These are phyloP conservation scores for Odontothrips loti DNA, from an alignment of 2,888 invertebrate genomes.

Conservation along the genomic window DNA sequence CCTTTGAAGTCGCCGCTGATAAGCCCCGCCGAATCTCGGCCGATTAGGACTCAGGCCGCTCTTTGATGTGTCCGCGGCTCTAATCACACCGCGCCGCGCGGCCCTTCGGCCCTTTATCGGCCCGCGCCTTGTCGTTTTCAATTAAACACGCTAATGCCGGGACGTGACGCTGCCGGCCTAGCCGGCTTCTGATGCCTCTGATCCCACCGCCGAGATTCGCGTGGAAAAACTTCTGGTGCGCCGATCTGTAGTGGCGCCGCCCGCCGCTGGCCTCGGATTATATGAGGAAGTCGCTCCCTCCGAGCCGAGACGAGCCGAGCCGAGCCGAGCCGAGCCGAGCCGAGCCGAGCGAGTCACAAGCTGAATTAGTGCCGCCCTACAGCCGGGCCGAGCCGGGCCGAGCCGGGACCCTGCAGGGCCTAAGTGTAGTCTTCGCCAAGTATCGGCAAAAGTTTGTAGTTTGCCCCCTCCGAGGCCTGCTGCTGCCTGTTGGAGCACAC, in stretches of 20 bases:
- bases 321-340: neutral
- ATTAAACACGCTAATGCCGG: neutral
- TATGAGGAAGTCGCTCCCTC: too few relatives aligned
- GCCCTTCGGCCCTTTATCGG: neutral
- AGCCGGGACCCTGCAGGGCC: neutral
- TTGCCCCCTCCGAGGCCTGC: neutral
- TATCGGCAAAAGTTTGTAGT: slow-evolving; percentile 25
- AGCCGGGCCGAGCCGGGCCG: neutral
- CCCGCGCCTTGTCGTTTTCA: neutral
- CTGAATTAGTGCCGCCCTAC: neutral
- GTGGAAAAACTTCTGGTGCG: slow-evolving; percentile 31
- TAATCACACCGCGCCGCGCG: neutral
- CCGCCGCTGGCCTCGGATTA: slow-evolving; percentile 30
- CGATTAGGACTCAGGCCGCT: neutral
- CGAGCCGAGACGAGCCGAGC: neutral
- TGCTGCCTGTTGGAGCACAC: too few relatives aligned
- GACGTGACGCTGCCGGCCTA: too few relatives aligned
- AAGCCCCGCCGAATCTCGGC: neutral
- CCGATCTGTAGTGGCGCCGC: slow-evolving; percentile 35
- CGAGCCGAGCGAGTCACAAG: neutral
- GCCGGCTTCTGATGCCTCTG: too few relatives aligned
- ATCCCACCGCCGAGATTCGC: slow-evolving; percentile 6
- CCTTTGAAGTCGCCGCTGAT: neutral
- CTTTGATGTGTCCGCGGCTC: neutral
- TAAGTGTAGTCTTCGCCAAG: slow-evolving; percentile 24